Evolutionary conservation across 2,888 invertebrate genomes (phyloP).

Genomic region (Noctua janthe): DNA sequence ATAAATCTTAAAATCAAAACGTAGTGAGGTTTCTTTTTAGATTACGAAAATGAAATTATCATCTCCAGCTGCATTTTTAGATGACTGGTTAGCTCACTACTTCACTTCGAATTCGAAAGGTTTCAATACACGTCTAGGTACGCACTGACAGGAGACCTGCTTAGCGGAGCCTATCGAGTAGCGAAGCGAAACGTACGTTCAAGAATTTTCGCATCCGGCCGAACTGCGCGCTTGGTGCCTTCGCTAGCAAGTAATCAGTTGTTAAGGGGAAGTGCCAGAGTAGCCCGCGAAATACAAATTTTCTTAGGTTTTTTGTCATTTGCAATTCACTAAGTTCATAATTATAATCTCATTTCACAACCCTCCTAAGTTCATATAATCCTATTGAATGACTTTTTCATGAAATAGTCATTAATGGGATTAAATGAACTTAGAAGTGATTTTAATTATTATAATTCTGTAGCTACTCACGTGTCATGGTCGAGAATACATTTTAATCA

Average conservation of each 20-base stretch:
- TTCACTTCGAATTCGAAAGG: neutral
- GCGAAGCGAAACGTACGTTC: neutral
- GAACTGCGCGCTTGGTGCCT: neutral
- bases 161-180: neutral
- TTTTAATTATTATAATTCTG: too few relatives aligned
- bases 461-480: too few relatives aligned
- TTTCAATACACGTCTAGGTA: neutral
- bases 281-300: neutral
- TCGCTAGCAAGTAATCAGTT: neutral
- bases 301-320: neutral
- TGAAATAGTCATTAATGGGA: too few relatives aligned
- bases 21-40: neutral
- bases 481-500: too few relatives aligned
- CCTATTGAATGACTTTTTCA: too few relatives aligned
- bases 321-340: neutral
- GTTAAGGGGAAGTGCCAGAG: neutral
- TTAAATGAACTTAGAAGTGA: too few relatives aligned
- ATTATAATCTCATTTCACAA: too few relatives aligned
- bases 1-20: neutral
- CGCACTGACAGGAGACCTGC: too few relatives aligned
- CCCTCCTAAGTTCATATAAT: too few relatives aligned
- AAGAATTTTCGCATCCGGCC: neutral
- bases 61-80: neutral
- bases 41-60: neutral
- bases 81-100: neutral